Conservation (phyloP, 2,113 vertebrate species). For the Eolophus roseicapilla region DNA sequence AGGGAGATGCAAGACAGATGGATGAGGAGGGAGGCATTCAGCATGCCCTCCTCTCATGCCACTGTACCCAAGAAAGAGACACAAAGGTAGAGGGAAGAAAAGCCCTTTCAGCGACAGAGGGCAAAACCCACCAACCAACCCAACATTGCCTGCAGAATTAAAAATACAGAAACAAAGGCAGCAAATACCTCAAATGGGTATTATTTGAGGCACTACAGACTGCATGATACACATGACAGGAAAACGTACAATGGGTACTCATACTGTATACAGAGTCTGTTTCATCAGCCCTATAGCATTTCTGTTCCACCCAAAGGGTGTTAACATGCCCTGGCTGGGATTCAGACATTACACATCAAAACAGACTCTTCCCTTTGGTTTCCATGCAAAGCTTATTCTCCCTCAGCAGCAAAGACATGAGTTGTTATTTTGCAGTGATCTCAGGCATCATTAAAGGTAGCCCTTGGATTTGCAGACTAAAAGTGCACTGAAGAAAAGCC, state of each 20-base stretch:
- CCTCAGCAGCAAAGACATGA: not conserved
- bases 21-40: not conserved
- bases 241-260: constrained; percentile 18
- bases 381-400: constrained; percentile 18
- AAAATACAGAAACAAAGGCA: not conserved
- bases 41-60: not conserved
- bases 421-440: not conserved
- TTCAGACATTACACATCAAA: constrained; percentile 64
- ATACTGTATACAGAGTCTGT: not conserved
- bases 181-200: not conserved
- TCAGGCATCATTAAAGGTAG: not conserved
- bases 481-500: not conserved
- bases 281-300: constrained; percentile 59
- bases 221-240: not conserved
- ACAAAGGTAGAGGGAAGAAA: not conserved
- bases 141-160: not conserved
- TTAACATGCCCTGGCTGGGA: constrained; percentile 48
- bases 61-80: not conserved
- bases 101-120: not conserved
- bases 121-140: not conserved
- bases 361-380: constrained; percentile 41
- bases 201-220: not conserved
- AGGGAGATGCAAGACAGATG: not conserved
- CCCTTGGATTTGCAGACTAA: not conserved
- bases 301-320: constrained; percentile 65